Base-by-base conservation (phyloP, 2,797 vertebrate genomes). In the Caiman crocodilus region DNA sequence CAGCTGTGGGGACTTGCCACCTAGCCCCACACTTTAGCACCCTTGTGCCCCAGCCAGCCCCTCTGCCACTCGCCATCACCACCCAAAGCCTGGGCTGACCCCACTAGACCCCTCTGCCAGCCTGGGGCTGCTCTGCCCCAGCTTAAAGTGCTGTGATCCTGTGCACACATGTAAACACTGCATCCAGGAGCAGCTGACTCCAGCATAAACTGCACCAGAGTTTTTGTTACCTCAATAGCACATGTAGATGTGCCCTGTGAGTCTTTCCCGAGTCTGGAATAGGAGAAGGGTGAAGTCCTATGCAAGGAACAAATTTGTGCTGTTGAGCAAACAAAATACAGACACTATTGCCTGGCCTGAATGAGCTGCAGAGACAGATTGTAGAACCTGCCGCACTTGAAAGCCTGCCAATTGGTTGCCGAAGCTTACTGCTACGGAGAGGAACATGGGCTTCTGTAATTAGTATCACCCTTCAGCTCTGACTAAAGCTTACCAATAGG, bases 391-490 rank as follows among this genome's bases (percentile, higher is more conserved):
- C 71, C 82, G 58, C 32, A 61, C 58, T 61, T 74, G 69, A 79
- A 89, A 92, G 35, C 42, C 42, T 82, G 83, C 57, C 67, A 89
- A 26, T 71, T 58, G 78, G 75, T 61, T 85, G 64, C 56, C 21
- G 30, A 56, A 60, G 57, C 30, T 90, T 79, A 55, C 76, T 57
- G 73, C 74, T 74, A 89, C 74, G 78, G 73, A 86, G 17, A 35
- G 65, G 64, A 77, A 63, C 65, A 6, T 30, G 21, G 74, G 79
- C 78, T 87, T 59, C 23, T 78, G 59, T 78, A 83, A 91, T 91
- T 87, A 91, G 85, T 59, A 87, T 82, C 89, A 58, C 65, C 77
- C 55, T 57, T 58, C 75, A 83, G 60, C 65, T 60, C 82, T 79
- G 59, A 82, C 65, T 83, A 78, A 87, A 57, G 25, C 23, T 74